Evolutionary conservation across 2,113 vertebrate genomes (phyloP), one percentile per base, ranked within the genome.

Genomic region (Grantiella picta): DNA sequence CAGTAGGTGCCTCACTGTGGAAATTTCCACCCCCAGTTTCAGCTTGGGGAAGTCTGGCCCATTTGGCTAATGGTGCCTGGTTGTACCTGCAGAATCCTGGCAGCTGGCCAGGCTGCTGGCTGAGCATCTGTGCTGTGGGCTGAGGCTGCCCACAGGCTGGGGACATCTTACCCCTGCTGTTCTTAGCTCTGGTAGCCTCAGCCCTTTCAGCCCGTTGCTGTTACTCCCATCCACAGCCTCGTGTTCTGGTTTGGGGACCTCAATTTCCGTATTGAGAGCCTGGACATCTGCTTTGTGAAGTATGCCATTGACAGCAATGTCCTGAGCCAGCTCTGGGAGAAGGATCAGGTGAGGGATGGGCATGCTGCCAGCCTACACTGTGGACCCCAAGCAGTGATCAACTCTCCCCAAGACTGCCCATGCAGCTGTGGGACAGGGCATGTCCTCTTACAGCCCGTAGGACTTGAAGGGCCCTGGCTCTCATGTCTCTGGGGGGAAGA

Each of bases 211-310:
- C 63, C 50, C 0, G 0, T 77, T 8, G 3, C 33, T 11, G 21
- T 86, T 38, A 18, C 25, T 90, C 31, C 45, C 23, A 33, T 20
- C 22, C 68, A 42, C 97, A 99, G 99, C 91, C 98, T 99, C 1
- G 98, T 99, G 64, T 99, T 99, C 97, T 99, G 99, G 99, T 99
- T 99, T 61, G 99, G 99, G 64, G 99, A 99, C 96, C 98, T 99
- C 92, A 99, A 99, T 95, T 99, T 99, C 95, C 99, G 99, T 29
- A 99, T 99, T 0, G 99, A 99, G 87, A 99, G 99, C 94, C 98
- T 99, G 2, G 99, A 99, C 92, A 98, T 99, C 84, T 99, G 99
- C 68, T 99, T 99, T 82, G 99, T 99, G 97, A 99, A 99, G 97
- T 98, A 98, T 11, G 99, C 99, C 89, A 99, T 99, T 1, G 99